phyloP scores from a whole-genome alignment of 2,113 vertebrate genomes.

The Microcebus ravelobensis region DNA sequence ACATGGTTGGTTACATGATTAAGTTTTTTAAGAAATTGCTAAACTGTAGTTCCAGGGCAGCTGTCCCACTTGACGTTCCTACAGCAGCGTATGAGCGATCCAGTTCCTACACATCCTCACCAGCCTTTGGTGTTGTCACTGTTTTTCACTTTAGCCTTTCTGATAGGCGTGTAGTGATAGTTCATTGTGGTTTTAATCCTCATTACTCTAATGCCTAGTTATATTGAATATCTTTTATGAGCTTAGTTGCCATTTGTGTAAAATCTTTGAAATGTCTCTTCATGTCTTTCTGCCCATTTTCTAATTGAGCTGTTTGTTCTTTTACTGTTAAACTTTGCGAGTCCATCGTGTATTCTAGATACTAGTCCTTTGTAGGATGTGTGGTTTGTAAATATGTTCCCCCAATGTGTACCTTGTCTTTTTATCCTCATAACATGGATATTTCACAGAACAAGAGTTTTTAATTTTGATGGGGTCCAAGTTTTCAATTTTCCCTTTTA shows the following conservation, averaged over 20 bases:
- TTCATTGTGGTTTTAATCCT: not conserved
- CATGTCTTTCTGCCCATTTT: not conserved
- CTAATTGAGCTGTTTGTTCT: not conserved
- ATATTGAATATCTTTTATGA: not conserved
- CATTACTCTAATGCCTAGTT: not conserved
- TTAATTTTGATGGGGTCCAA: not conserved
- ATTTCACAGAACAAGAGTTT: not conserved
- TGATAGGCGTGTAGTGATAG: not conserved
- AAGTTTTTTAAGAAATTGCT: not conserved
- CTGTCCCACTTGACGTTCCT: not conserved
- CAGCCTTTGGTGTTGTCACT: not conserved
- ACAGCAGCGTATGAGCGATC: not conserved
- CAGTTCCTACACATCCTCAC: not conserved
- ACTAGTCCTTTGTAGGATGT: not conserved
- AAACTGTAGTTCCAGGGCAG: not conserved
- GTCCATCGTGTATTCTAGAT: not conserved
- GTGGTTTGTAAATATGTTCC: not conserved
- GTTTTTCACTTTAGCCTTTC: not conserved
- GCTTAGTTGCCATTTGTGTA: not conserved
- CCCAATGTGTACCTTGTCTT: not conserved
- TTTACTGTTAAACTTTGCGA: not conserved
- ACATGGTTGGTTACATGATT: not conserved
- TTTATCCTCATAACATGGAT: not conserved
- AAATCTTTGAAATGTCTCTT: not conserved
- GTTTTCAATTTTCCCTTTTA: not conserved